Conservation (phyloP, 2,888 invertebrate genomes). For the Orchestes rusci region DNA sequence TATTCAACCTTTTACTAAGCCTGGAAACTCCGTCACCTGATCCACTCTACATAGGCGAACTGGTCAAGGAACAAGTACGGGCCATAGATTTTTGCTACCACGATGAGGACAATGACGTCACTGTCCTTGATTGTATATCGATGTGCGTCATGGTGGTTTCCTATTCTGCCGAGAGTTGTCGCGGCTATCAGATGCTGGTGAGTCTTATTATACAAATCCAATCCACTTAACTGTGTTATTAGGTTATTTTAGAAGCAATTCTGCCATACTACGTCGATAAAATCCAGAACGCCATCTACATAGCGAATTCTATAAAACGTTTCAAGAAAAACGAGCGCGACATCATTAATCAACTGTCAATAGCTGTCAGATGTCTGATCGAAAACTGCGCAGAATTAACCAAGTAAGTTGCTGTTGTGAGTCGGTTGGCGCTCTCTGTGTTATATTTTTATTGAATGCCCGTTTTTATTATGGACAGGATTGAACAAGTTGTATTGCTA, state of each 20-base stretch:
- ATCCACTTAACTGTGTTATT: background rate
- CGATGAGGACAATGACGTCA: slow-evolving; percentile 95
- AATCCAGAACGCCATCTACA: slow-evolving; percentile 79
- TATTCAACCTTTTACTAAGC: slow-evolving; percentile 82
- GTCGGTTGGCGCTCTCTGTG: slow-evolving; percentile 18
- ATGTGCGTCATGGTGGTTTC: slow-evolving; percentile 98
- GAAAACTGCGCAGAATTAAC: slow-evolving; percentile 95
- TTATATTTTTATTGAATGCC: slow-evolving; percentile 20
- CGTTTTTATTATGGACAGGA: too few relatives aligned
- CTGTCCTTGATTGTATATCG: slow-evolving; percentile 95
- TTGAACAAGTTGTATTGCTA: too few relatives aligned
- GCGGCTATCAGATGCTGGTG: slow-evolving; percentile 88
- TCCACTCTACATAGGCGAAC: slow-evolving; percentile 85
- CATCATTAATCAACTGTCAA: slow-evolving; percentile 85
- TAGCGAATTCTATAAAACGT: slow-evolving; percentile 48
- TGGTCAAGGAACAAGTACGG: slow-evolving; percentile 85
- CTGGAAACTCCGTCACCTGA: slow-evolving; percentile 92
- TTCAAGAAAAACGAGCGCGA: slow-evolving; percentile 92
- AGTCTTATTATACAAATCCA: slow-evolving; percentile 33
- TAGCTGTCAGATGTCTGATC: slow-evolving; percentile 90
- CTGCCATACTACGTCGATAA: slow-evolving; percentile 92
- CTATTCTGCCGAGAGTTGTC: slow-evolving; percentile 91
- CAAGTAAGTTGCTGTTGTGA: slow-evolving; percentile 56
- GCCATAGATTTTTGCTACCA: slow-evolving; percentile 98
- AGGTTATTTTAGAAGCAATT: slow-evolving; percentile 95